phyloP scores from a whole-genome alignment of 1,140 invertebrate species.

The Drosophila persimilis region DNA sequence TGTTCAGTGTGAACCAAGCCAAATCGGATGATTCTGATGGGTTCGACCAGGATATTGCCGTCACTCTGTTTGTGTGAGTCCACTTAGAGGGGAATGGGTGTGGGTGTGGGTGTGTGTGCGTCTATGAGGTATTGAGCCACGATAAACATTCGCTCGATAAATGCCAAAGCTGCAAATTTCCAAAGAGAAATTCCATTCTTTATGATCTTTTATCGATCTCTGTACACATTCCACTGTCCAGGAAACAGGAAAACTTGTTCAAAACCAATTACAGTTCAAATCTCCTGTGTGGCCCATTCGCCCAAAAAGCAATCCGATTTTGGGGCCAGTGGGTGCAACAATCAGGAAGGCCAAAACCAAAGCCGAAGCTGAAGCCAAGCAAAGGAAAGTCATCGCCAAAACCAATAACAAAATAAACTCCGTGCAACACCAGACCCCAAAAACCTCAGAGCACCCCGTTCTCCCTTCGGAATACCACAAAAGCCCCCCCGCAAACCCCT shows the following conservation, averaged over 20 bases:
- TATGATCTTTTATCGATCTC: slow-evolving; percentile 3
- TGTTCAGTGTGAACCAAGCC: slow-evolving; percentile 81
- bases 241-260: slow-evolving; percentile 50
- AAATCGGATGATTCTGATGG: slow-evolving; percentile 81
- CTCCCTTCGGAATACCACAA: slow-evolving; percentile 27
- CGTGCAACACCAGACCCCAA: slow-evolving; percentile 48
- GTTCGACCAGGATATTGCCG: slow-evolving; percentile 49
- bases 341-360: slow-evolving; percentile 47
- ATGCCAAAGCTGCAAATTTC: background rate
- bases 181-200: background rate
- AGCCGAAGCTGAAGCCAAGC: slow-evolving; percentile 35
- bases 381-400: slow-evolving; percentile 76
- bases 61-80: slow-evolving; percentile 17
- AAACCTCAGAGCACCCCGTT: slow-evolving; percentile 7
- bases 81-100: background rate
- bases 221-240: slow-evolving; percentile 22
- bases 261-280: slow-evolving; percentile 58
- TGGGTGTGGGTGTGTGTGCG: background rate
- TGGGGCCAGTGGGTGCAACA: slow-evolving; percentile 47
- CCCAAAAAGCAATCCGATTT: slow-evolving; percentile 17
- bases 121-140: slow-evolving; percentile 21
- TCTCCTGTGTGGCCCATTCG: slow-evolving; percentile 47
- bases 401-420: slow-evolving; percentile 80
- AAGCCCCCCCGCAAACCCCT: slow-evolving; percentile 18
- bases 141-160: slow-evolving; percentile 56